A percentile compares a stretch with the other conserved stretches of the same genome.
phyloP scores from a whole-genome alignment of 2,888 invertebrate species.

The Leucozona laternaria region DNA sequence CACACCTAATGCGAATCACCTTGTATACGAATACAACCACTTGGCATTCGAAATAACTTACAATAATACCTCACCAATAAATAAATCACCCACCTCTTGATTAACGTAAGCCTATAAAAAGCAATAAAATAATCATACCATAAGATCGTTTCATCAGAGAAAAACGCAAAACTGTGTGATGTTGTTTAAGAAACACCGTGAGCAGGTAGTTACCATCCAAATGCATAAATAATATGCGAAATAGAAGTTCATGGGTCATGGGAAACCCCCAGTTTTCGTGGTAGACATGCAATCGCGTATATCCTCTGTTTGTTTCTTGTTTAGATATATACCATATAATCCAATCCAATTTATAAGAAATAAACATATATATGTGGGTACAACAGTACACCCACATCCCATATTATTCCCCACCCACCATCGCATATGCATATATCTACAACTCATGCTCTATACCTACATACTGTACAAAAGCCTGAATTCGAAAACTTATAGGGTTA shows the following conservation, averaged over 20 bases:
- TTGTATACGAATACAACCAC: not conserved
- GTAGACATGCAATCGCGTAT: conserved; percentile 55
- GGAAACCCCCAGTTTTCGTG: conserved; percentile 20
- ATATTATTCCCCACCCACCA: not conserved
- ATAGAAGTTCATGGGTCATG: conserved; percentile 55
- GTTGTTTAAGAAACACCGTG: not conserved
- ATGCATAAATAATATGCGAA: conserved; percentile 1
- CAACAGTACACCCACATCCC: conserved; percentile 11
- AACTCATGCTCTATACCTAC: not conserved
- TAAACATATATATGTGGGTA: not conserved
- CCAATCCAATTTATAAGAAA: conserved; percentile 41
- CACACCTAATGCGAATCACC: not conserved
- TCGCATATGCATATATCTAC: not conserved
- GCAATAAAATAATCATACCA: conserved; percentile 11
- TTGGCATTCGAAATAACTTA: not conserved
- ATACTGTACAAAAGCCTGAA: not conserved
- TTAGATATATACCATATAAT: not conserved
- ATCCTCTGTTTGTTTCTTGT: too few relatives aligned
- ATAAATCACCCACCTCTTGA: not conserved
- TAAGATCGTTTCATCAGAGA: conserved; percentile 21
- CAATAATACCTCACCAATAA: not conserved
- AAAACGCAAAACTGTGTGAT: not conserved
- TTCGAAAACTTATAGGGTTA: conserved; percentile 7
- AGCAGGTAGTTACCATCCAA: not conserved
- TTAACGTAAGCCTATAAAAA: not conserved